Conservation (phyloP, 1,140 invertebrate genomes). For the Andricus grossulariae region DNA sequence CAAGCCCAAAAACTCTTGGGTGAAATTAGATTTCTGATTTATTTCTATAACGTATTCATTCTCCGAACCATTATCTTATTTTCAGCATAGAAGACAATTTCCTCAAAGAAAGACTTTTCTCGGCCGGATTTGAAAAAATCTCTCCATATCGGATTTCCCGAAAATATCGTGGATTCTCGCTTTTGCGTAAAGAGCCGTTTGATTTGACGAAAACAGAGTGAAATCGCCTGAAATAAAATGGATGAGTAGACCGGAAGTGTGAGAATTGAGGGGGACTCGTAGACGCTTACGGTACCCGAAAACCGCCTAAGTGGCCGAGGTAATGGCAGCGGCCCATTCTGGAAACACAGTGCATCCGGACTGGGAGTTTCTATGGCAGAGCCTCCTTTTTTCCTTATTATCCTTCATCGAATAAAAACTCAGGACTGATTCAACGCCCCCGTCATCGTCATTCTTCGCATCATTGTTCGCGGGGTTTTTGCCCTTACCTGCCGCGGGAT, state of each 20-base stretch:
- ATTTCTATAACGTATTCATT: too few species aligned
- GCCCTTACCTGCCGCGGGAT: conserved; percentile 50
- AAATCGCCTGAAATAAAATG: conserved; percentile 44
- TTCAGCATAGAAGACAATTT: too few species aligned
- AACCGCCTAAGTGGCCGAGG: conserved; percentile 64
- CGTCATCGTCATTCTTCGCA: conserved; percentile 41
- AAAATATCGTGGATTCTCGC: too few species aligned
- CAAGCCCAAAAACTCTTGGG: too few species aligned
- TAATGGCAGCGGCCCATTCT: conserved; percentile 57
- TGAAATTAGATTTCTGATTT: too few species aligned
- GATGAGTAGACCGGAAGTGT: conserved; percentile 40
- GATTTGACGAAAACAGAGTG: not conserved
- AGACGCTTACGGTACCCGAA: conserved; percentile 42
- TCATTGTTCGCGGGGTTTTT: conserved; percentile 53
- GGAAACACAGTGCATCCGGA: conserved; percentile 67
- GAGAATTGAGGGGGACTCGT: conserved; percentile 38
- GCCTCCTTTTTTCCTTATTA: conserved; percentile 49
- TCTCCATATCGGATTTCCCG: too few species aligned
- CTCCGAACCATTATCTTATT: too few species aligned
- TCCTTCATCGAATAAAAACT: conserved; percentile 60
- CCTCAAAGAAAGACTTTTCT: too few species aligned
- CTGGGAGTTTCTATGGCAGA: conserved; percentile 60
- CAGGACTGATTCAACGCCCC: conserved; percentile 60
- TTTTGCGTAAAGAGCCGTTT: not conserved
- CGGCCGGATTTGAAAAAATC: too few species aligned